Conservation (phyloP, 1,140 invertebrate genomes). For the Orchestia grillus region DNA sequence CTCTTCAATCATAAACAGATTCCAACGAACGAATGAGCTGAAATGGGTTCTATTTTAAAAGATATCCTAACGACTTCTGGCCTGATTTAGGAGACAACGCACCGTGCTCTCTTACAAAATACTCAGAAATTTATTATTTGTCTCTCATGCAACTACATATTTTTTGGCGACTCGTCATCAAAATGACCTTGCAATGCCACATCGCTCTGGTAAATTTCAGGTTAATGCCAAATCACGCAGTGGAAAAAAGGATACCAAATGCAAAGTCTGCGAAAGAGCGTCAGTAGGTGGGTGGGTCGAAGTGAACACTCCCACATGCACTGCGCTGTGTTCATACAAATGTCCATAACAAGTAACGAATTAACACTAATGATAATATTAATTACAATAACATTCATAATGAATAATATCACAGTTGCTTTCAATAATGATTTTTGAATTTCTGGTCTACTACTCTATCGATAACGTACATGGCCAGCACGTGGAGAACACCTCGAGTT, state of each 20-base stretch:
- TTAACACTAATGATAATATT: neutral
- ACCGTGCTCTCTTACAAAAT: neutral
- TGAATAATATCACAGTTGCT: slow-evolving; percentile 1
- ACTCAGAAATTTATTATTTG: neutral
- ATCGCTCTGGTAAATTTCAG: neutral
- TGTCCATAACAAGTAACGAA: neutral
- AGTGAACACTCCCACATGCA: neutral
- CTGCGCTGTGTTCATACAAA: neutral
- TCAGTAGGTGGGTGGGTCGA: neutral
- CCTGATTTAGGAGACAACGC: neutral
- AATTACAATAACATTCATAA: neutral
- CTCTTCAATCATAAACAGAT: no score
- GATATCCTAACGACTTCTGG: neutral
- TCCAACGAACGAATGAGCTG: no score
- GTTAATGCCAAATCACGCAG: neutral
- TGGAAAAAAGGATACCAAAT: neutral
- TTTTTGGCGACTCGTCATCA: neutral
- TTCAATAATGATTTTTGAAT: neutral
- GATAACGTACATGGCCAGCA: neutral
- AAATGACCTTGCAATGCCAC: neutral
- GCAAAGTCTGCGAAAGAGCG: neutral
- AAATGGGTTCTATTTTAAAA: no score
- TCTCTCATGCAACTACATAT: neutral
- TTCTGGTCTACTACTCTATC: neutral
- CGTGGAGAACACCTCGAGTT: neutral